These are phyloP conservation scores for Clepsis dumicolana DNA, from an alignment of 2,888 invertebrate species.

Conservation along the genomic window DNA sequence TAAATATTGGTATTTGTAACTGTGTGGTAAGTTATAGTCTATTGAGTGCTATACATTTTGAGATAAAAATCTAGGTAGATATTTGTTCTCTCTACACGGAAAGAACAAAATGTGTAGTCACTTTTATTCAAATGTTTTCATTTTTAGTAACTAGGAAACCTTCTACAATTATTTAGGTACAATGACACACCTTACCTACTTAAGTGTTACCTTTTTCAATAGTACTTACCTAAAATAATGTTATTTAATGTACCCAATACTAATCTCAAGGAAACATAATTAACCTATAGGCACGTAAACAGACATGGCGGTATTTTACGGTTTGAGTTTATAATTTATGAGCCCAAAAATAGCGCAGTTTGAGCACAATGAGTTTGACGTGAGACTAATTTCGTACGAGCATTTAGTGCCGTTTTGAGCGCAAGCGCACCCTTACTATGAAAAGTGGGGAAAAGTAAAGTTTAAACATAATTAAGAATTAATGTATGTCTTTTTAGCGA, in stretches of 20 bases:
- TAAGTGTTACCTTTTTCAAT: background rate
- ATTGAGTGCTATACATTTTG: too few relatives aligned
- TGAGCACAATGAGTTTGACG: conserved; percentile 64
- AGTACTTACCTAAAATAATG: background rate
- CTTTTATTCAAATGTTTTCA: too few relatives aligned
- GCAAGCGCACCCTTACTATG: conserved; percentile 5
- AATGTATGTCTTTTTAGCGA: background rate
- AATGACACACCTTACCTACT: too few relatives aligned
- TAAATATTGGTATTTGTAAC: too few relatives aligned
- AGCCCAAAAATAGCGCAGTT: conserved; percentile 63
- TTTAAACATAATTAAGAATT: background rate
- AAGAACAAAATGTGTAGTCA: too few relatives aligned
- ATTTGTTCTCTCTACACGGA: too few relatives aligned
- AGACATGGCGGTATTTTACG: conserved; percentile 68
- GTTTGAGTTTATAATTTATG: conserved; percentile 70
- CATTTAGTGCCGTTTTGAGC: conserved; percentile 63
- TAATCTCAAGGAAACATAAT: conserved; percentile 58
- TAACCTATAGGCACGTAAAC: conserved; percentile 66
- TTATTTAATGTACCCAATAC: background rate
- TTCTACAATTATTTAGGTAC: too few relatives aligned
- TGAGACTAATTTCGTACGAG: conserved; percentile 71
- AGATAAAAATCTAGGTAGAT: too few relatives aligned
- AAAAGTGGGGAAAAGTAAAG: background rate
- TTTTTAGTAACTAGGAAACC: too few relatives aligned
- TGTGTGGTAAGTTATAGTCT: too few relatives aligned